These are phyloP conservation scores for Acridotheres tristis DNA, from an alignment of 2,797 vertebrate genomes.

Conservation along the genomic window DNA sequence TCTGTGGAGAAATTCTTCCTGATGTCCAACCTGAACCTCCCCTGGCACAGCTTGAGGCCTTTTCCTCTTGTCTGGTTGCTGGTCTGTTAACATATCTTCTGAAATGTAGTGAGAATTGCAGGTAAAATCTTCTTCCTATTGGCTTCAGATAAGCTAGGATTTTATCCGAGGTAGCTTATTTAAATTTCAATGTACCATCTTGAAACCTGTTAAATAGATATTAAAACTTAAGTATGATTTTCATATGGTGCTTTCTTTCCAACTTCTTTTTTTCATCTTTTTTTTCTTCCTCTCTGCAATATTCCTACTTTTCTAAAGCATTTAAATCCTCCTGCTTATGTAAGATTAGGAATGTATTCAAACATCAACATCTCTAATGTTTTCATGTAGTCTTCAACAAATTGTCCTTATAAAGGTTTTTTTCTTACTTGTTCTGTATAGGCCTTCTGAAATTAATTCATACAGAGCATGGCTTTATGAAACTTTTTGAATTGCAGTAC, in stretches of 20 bases:
- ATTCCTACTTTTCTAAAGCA: neutral
- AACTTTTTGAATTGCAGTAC: neutral
- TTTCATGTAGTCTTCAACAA: neutral
- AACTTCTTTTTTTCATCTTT: slow-evolving; percentile 22
- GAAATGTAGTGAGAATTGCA: neutral
- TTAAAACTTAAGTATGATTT: slow-evolving; percentile 41
- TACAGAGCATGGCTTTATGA: neutral
- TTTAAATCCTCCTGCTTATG: neutral
- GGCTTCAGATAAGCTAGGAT: neutral
- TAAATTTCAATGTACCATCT: neutral
- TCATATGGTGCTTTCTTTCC: slow-evolving; percentile 53
- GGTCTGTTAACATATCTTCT: neutral
- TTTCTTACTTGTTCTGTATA: neutral
- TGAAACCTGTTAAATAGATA: neutral
- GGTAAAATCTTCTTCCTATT: neutral
- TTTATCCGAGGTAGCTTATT: neutral
- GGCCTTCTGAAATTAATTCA: neutral
- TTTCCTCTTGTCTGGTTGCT: neutral
- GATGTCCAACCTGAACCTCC: neutral
- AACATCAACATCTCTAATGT: neutral
- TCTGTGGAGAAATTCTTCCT: neutral
- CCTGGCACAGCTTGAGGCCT: neutral
- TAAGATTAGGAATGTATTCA: neutral
- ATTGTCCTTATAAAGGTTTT: neutral
- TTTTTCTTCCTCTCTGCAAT: slow-evolving; percentile 3